A percentile compares a stretch with the other conserved stretches of the same genome.
phyloP scores from a whole-genome alignment of 2,797 vertebrate genomes.

The Strix occidentalis region DNA sequence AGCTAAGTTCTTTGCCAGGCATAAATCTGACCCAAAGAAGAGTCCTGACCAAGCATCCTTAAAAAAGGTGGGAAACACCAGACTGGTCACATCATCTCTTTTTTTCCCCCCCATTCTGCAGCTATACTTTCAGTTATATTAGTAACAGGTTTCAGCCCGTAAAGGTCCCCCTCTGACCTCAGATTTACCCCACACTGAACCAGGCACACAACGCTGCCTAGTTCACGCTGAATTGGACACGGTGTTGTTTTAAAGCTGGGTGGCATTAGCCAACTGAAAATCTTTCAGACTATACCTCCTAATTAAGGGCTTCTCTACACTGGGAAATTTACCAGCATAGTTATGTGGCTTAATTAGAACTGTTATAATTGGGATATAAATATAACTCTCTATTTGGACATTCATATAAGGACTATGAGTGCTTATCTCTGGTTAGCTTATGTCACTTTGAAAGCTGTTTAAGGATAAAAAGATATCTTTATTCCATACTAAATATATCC shows the following conservation, averaged over 20 bases:
- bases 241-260: neutral
- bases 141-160: neutral
- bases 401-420: neutral
- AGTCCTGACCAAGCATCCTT: neutral
- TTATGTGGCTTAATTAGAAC: neutral
- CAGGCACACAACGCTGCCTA: neutral
- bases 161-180: neutral
- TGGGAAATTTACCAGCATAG: neutral
- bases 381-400: neutral
- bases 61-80: neutral
- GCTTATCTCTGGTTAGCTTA: constrained; percentile 30
- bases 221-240: neutral
- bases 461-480: neutral
- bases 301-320: neutral
- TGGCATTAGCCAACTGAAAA: constrained; percentile 10
- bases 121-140: neutral
- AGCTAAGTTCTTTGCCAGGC: neutral
- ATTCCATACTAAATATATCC: neutral
- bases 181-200: neutral
- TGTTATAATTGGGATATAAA: neutral
- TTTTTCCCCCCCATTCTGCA: fast-evolving
- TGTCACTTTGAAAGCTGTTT: neutral
- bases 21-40: neutral
- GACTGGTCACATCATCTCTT: neutral
- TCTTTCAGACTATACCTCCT: neutral